Evolutionary conservation across 2,797 vertebrate species (phyloP), one percentile per base, ranked within the genome.

Genomic region (Scomberomorus guttatus): DNA sequence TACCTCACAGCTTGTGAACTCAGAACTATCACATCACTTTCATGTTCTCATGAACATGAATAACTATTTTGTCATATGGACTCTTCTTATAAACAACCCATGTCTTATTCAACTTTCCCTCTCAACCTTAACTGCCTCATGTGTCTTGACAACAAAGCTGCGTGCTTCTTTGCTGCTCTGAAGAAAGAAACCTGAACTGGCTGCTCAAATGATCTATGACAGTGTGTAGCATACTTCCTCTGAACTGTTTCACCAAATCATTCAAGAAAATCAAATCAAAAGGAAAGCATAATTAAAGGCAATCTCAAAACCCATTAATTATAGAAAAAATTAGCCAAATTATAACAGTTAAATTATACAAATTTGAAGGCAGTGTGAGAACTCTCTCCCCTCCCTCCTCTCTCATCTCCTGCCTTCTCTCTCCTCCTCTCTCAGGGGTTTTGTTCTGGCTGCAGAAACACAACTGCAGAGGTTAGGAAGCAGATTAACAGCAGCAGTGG

Each of bases 401-500:
- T 54, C 65, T 71, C 76, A 63, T 55, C 55, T 76, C 55, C 59
- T 57, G 22, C 56, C 44, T 29, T 3, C 11, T 27, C 67, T 39
- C 32, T 25, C 52, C 57, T 51, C 50, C 46, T 14, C n/a, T 80
- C 68, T 69, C 70, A 37, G 34, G 82, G 73, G 70, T 63, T 80
- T 69, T 48, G 60, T 60, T 81, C 68, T 84, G 77, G 81, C 75
- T 75, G 56, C 39, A 60, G 52, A 62, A 7, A 71, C 39, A 78
- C 67, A 72, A 58, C 58, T 62, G 58, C 46, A 60, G 85, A 79
- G 68, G 77, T 83, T 72, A 79, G 80, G 80, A 80, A 67, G 80
- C 76, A 78, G 74, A 86, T 84, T 85, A 83, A 71, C 76, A 77
- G 80, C 83, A 12, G 69, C 83, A 66, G 72, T 24, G 29, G 62